phyloP scores from a whole-genome alignment of 2,113 vertebrate genomes.

The Sialia sialis region DNA sequence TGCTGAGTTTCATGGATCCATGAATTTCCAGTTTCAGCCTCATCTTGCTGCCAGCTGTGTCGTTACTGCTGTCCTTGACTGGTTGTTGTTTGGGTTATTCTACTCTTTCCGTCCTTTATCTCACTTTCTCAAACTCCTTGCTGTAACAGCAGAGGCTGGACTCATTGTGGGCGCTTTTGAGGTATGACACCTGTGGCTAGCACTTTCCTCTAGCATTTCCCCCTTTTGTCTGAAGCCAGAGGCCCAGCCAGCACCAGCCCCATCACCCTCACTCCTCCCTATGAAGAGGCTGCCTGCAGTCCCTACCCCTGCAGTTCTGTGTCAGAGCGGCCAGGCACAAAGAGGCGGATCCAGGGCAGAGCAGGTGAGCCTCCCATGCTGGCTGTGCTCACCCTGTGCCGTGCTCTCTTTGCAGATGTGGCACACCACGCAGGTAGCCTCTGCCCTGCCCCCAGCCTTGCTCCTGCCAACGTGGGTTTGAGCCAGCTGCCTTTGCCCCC shows the following conservation, averaged over 20 bases:
- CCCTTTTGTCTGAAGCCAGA: not conserved
- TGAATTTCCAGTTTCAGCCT: not conserved
- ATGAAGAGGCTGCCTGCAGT: not conserved
- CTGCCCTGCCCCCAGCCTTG: not conserved
- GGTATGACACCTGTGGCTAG: not conserved
- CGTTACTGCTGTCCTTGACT: conserved; percentile 27
- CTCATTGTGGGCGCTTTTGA: not conserved
- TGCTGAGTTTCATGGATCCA: not conserved
- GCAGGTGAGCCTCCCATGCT: not conserved
- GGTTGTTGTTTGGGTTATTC: not conserved
- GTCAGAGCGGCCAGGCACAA: not conserved
- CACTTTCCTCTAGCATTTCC: not conserved
- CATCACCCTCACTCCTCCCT: fast-evolving
- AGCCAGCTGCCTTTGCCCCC: not conserved
- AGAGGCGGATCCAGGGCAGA: not conserved
- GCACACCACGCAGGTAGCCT: conserved; percentile 26
- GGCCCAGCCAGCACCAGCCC: not conserved
- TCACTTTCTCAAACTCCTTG: not conserved
- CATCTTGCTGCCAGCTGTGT: not conserved
- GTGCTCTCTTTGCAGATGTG: conserved; percentile 26
- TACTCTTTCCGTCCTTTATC: not conserved
- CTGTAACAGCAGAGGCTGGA: not conserved
- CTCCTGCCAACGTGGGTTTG: not conserved
- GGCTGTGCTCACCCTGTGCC: not conserved
- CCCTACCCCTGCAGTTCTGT: fast-evolving